Evolutionary conservation across 2,113 vertebrate genomes (phyloP).

Genomic region (Polypterus bichir): DNA sequence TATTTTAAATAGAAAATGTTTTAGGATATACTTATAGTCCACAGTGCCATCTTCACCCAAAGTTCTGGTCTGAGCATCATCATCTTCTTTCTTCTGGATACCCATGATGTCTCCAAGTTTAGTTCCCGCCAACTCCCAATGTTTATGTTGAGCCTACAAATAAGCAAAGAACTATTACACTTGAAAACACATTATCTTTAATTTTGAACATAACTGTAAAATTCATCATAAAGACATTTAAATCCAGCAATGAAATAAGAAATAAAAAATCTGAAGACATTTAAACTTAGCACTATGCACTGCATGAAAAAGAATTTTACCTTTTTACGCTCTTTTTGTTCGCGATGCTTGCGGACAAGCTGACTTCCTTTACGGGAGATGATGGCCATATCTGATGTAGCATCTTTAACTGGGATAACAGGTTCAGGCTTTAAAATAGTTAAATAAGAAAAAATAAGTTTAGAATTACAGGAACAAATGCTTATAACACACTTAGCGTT

Average conservation of each 20-base stretch:
- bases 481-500: too few relatives aligned
- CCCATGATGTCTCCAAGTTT: slow-evolving; percentile 97
- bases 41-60: slow-evolving; percentile 83
- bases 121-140: slow-evolving; percentile 95
- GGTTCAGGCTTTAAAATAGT: slow-evolving; percentile 70
- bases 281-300: too few relatives aligned
- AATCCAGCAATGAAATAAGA: too few relatives aligned
- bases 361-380: slow-evolving; percentile 95
- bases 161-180: background rate
- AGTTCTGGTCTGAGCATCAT: slow-evolving; percentile 46
- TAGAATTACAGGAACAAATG: background rate
- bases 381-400: slow-evolving; percentile 92
- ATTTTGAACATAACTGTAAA: too few relatives aligned
- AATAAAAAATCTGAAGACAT: too few relatives aligned
- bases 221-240: too few relatives aligned
- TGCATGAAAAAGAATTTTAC: slow-evolving; percentile 33
- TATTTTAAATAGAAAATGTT: too few relatives aligned
- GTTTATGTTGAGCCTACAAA: slow-evolving; percentile 88
- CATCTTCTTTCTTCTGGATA: slow-evolving; percentile 79
- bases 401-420: slow-evolving; percentile 87
- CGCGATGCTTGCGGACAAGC: slow-evolving; percentile 89
- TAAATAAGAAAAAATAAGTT: background rate
- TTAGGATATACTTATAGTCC: slow-evolving; percentile 71
- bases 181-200: too few relatives aligned
- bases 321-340: slow-evolving; percentile 96